Evolutionary conservation across 2,888 invertebrate species (phyloP).

Genomic region (Coenonympha arcania): DNA sequence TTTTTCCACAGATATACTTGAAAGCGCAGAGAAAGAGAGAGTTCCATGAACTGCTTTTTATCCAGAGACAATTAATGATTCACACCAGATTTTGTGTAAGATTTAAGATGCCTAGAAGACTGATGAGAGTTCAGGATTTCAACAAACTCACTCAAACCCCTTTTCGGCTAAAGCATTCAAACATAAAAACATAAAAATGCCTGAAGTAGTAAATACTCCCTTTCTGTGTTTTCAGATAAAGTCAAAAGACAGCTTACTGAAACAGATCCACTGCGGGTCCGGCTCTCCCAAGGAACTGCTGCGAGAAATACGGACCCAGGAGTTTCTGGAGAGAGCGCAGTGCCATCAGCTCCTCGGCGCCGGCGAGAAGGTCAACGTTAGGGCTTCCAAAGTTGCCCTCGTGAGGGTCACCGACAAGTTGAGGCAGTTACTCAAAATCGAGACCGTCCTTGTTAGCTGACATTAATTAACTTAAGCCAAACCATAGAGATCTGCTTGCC

Average conservation of each 20-base stretch:
- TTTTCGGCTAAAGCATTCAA: no score
- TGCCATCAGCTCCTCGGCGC: slow-evolving; percentile 85
- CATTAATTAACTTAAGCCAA: slow-evolving; percentile 22
- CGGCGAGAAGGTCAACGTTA: slow-evolving; percentile 84
- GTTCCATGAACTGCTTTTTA: no score
- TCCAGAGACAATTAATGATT: no score
- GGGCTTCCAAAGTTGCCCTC: slow-evolving; percentile 85
- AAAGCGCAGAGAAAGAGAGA: no score
- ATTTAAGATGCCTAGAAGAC: no score
- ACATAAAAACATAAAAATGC: background rate
- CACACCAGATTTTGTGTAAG: no score
- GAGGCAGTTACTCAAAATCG: slow-evolving; percentile 85
- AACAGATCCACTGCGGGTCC: slow-evolving; percentile 79
- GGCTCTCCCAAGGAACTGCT: slow-evolving; percentile 69
- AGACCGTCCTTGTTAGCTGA: slow-evolving; percentile 63
- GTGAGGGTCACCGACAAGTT: slow-evolving; percentile 90
- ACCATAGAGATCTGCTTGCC: no score
- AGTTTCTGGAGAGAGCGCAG: slow-evolving; percentile 85
- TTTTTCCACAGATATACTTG: no score
- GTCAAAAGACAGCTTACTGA: slow-evolving; percentile 84
- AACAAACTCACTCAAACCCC: no score
- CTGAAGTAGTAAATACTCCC: background rate
- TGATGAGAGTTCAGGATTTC: no score
- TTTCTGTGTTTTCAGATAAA: slow-evolving; percentile 76
- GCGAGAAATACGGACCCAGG: slow-evolving; percentile 83